A percentile compares a stretch with the other conserved stretches of the same genome.
These are phyloP conservation scores for Rissa tridactyla DNA, from an alignment of 2,113 vertebrate species.

Conservation along the genomic window DNA sequence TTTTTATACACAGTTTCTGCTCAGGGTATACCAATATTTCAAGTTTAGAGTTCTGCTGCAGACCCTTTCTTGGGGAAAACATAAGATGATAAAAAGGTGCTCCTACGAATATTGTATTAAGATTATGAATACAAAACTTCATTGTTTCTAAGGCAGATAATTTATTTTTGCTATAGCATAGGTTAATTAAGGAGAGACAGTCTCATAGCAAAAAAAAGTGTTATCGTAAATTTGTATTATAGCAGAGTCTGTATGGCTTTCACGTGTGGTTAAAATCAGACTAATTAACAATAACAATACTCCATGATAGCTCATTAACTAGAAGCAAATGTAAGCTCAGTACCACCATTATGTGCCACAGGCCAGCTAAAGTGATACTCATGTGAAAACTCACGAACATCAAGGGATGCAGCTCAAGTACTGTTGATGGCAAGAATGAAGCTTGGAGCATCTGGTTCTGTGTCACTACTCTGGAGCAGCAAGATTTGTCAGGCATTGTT, in stretches of 20 bases:
- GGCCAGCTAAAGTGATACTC: background rate
- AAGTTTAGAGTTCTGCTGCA: background rate
- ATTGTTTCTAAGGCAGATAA: background rate
- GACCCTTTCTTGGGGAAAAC: background rate
- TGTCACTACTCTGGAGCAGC: background rate
- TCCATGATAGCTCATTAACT: background rate
- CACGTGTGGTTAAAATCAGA: background rate
- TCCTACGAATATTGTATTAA: background rate
- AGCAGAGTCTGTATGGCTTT: background rate
- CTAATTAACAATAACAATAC: slow-evolving; percentile 11
- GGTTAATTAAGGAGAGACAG: background rate
- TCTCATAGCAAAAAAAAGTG: background rate
- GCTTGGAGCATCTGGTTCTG: background rate
- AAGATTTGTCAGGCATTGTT: background rate
- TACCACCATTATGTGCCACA: background rate
- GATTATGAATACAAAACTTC: background rate
- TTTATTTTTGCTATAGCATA: background rate
- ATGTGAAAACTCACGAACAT: background rate
- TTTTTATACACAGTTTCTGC: background rate
- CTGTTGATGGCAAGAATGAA: background rate
- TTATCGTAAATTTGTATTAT: background rate
- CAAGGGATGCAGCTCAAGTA: background rate
- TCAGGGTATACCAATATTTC: background rate
- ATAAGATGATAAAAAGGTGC: background rate
- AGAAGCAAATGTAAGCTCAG: background rate